Evolutionary conservation across 1,140 invertebrate species (phyloP).

Genomic region (fruit fly (Drosophila melanogaster)): DNA sequence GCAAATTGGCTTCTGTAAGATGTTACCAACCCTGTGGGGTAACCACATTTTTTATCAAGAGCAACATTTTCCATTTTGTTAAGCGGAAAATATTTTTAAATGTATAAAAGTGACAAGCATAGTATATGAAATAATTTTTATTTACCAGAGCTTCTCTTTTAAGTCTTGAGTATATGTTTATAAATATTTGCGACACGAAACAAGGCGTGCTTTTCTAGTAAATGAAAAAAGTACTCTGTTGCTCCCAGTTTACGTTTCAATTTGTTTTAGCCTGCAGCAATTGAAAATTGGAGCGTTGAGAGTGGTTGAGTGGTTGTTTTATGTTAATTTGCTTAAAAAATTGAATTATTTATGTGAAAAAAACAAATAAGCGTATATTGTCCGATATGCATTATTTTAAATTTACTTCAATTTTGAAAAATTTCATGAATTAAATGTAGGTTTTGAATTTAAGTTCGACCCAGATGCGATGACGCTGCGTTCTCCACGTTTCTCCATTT

Average conservation of each 20-base stretch:
- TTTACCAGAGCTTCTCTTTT: not conserved
- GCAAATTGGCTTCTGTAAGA: constrained; percentile 13
- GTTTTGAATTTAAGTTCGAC: not conserved
- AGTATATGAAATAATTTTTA: not conserved
- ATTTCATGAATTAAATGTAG: not conserved
- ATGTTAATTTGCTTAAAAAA: too few species aligned
- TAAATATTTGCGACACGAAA: not conserved
- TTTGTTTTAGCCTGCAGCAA: constrained; percentile 27
- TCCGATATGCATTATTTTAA: not conserved
- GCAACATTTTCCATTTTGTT: constrained; percentile 35
- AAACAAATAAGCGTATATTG: too few species aligned
- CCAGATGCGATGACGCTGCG: constrained; percentile 8
- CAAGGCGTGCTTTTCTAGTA: not conserved
- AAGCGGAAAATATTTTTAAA: constrained; percentile 35
- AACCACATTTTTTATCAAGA: constrained; percentile 8
- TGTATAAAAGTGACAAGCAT: not conserved
- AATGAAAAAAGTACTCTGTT: not conserved
- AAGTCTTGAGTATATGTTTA: too few species aligned
- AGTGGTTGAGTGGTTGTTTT: not conserved
- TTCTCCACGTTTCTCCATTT: constrained; percentile 17
- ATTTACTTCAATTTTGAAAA: not conserved
- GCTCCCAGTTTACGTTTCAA: constrained; percentile 19
- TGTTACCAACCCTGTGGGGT: constrained; percentile 7
- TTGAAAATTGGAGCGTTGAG: constrained; percentile 6
- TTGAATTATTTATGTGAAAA: too few species aligned